Base-by-base conservation (phyloP, 2,888 invertebrate species). In the Lithosia quadra region DNA sequence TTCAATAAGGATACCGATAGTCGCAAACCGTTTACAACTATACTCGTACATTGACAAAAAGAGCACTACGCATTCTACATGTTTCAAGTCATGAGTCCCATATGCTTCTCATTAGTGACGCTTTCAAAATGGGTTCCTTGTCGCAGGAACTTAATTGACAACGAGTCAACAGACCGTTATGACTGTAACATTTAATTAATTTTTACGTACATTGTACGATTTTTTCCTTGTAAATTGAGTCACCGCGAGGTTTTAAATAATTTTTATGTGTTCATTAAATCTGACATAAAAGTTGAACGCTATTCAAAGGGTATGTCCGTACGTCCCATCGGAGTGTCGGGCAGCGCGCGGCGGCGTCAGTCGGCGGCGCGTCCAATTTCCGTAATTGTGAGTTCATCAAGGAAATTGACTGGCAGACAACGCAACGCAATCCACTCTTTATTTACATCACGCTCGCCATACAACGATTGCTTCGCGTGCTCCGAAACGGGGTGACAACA, bases 301-400 rank as follows among this genome's bases (percentile, higher is more conserved):
- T 79, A 68, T 77, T 74, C 68, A 72, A 69, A 69, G 73, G 71
- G 69, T 60, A 43, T 43, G 43, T 18, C 7, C 43, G 43, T 43
- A 57, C 10, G 65, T 64, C 58, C 39, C 36, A 60, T 68, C 63
- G 66, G 62, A 58, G 68, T 65, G 73, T 59, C 70, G 69, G 62
- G 58, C 59, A 57, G 70, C 63, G 73, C 63, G 63, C 68, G 66
- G 77, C 74, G 73, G 66, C 75, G 69, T 81, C 72, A 73, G 77
- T 74, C 77, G 80, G 78, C 78, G 85, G 84, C 88, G 82, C 86
- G 90, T 90, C 86, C 90, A 92, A 93, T 93, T 93, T 93, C 91
- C 92, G 91, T 92, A 92, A 93, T 92, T 92, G 92, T 92, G 88
- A 91, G 87, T 92, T 92, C 91, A 93, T 93, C 92, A 92, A 92